Conservation (phyloP, 1,140 invertebrate genomes). For the Drosophila sulfurigaster region DNA sequence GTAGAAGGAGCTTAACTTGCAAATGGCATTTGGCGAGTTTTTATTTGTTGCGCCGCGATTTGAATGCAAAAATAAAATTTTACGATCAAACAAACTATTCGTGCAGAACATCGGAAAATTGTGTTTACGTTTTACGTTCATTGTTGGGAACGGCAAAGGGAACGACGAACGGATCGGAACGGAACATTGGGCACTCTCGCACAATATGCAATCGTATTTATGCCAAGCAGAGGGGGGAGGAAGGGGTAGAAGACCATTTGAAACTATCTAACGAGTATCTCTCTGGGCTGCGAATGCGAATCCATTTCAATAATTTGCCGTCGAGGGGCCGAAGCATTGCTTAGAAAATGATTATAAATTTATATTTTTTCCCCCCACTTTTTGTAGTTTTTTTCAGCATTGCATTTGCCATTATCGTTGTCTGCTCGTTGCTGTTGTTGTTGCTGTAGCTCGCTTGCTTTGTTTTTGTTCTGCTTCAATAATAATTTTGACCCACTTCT, state of each 20-base stretch:
- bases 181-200: constrained; percentile 37
- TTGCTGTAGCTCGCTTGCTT: constrained; percentile 41
- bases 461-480: constrained; percentile 84
- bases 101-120: constrained; percentile 81
- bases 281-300: constrained; percentile 60
- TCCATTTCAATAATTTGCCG: constrained; percentile 80
- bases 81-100: constrained; percentile 82
- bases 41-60: constrained; percentile 67
- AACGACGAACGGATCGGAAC: background rate
- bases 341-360: constrained; percentile 82
- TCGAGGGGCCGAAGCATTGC: constrained; percentile 68
- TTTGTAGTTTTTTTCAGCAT: constrained; percentile 50
- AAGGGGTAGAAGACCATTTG: background rate
- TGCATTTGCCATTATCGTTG: constrained; percentile 72
- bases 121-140: constrained; percentile 77
- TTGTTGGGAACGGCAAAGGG: constrained; percentile 45
- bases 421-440: constrained; percentile 41
- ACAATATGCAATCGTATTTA: constrained; percentile 32
- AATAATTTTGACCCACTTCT: constrained; percentile 83
- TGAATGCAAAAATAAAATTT: constrained; percentile 82
- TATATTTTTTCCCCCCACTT: constrained; percentile 32
- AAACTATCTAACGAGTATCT: constrained; percentile 7
- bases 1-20: constrained; percentile 39
- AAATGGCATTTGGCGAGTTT: constrained; percentile 57
- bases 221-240: background rate